A percentile compares a stretch with the other conserved stretches of the same genome.
phyloP scores from a whole-genome alignment of 2,888 invertebrate genomes.

The Rhogogaster chlorosoma region DNA sequence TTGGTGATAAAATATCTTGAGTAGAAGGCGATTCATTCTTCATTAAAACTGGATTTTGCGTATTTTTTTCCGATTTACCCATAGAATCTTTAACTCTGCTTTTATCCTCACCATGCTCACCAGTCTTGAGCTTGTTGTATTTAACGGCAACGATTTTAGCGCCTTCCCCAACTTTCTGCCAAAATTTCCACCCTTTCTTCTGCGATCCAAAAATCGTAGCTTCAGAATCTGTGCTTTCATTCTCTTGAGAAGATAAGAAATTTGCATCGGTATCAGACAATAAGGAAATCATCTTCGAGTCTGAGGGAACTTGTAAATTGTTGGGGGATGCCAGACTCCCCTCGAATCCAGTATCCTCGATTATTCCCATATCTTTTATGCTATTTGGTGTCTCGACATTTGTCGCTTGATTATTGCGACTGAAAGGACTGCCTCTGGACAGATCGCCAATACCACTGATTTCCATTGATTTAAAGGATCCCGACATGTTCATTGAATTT shows the following conservation, averaged over 20 bases:
- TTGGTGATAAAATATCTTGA: background rate
- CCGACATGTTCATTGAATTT: constrained; percentile 11
- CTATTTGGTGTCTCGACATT: background rate
- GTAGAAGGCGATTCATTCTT: background rate
- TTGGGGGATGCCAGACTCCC: background rate
- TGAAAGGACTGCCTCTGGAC: constrained; percentile 26
- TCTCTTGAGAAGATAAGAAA: constrained; percentile 10
- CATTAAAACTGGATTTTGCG: background rate
- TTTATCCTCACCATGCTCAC: constrained; percentile 36
- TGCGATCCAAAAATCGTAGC: constrained; percentile 48
- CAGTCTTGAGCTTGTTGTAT: constrained; percentile 56
- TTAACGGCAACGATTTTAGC: constrained; percentile 53
- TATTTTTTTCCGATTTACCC: constrained; percentile 8
- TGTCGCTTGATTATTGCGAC: background rate
- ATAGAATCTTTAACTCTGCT: background rate
- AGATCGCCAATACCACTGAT: constrained; percentile 45
- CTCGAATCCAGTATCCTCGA: background rate
- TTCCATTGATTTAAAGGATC: constrained; percentile 30
- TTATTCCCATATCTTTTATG: background rate
- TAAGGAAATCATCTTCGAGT: background rate
- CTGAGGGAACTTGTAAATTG: background rate
- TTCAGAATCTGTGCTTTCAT: background rate
- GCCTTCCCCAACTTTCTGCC: constrained; percentile 58
- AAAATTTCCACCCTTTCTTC: constrained; percentile 65
- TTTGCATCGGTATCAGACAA: constrained; percentile 34